Percentiles rank a stretch among this genome's conserved stretches.
Conservation (phyloP, 2,797 vertebrate genomes). For the Sphaeramia orbicularis region DNA sequence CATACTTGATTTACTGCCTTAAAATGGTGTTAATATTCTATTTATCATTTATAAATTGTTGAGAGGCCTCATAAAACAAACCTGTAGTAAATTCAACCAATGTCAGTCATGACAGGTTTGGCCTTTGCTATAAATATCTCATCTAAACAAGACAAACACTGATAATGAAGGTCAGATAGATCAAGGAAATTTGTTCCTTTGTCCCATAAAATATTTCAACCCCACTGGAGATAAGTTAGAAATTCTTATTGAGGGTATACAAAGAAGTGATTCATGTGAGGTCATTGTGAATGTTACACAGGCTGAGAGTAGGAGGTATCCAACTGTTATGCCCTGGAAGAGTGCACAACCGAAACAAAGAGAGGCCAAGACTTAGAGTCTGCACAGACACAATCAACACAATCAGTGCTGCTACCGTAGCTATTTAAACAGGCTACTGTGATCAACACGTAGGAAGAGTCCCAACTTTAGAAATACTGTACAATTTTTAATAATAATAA, state of each 20-base stretch:
- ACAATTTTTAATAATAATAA: slow-evolving; percentile 1
- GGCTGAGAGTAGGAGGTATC: slow-evolving; percentile 76
- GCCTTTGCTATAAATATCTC: slow-evolving; percentile 47
- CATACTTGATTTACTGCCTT: neutral
- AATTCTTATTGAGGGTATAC: slow-evolving; percentile 66
- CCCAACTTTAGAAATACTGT: neutral
- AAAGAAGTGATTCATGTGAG: slow-evolving; percentile 75
- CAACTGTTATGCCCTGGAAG: slow-evolving; percentile 74
- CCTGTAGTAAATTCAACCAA: slow-evolving; percentile 1
- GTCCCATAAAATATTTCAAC: slow-evolving; percentile 50
- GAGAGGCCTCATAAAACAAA: slow-evolving; percentile 5
- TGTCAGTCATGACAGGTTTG: slow-evolving; percentile 2
- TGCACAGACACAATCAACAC: slow-evolving; percentile 26
- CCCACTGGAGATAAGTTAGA: slow-evolving; percentile 70
- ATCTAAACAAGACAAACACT: slow-evolving; percentile 67
- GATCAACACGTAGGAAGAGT: slow-evolving; percentile 1
- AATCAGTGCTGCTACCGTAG: slow-evolving; percentile 28
- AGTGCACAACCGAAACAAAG: slow-evolving; percentile 65
- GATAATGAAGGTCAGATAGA: slow-evolving; percentile 77
- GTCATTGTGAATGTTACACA: slow-evolving; percentile 61
- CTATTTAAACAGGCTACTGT: slow-evolving; percentile 5
- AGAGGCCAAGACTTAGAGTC: slow-evolving; percentile 42
- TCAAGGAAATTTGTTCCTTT: slow-evolving; percentile 53
- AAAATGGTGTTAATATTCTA: neutral
- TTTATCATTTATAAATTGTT: neutral